These are phyloP conservation scores for Embiotoca jacksoni DNA, from an alignment of 2,113 vertebrate species.

Conservation along the genomic window DNA sequence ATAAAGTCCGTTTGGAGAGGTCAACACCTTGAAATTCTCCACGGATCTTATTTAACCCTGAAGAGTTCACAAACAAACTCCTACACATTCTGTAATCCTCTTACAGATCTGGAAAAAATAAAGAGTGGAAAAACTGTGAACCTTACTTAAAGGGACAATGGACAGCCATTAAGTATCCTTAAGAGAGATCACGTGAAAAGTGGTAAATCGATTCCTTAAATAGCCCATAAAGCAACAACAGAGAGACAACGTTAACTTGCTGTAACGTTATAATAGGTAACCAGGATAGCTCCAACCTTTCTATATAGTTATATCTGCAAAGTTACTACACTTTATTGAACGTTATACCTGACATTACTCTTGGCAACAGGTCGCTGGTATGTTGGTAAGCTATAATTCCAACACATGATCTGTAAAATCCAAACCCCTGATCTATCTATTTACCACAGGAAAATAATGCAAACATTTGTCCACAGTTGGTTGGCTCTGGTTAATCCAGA, in stretches of 20 bases:
- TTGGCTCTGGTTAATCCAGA: too few relatives aligned
- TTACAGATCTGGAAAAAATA: conserved; percentile 59
- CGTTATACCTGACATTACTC: background rate
- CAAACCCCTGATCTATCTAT: conserved; percentile 17
- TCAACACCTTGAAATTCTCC: conserved; percentile 8
- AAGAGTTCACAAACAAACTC: conserved; percentile 55
- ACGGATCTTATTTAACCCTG: conserved; percentile 3
- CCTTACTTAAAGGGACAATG: conserved; percentile 41
- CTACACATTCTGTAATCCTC: conserved; percentile 56
- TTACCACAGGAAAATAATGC: too few relatives aligned
- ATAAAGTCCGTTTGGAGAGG: background rate
- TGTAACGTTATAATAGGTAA: background rate
- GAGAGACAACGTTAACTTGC: background rate
- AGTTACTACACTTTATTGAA: background rate
- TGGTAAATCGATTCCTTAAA: conserved; percentile 20
- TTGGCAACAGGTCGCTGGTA: background rate
- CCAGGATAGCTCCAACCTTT: background rate
- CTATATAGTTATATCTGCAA: background rate
- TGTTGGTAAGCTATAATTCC: background rate
- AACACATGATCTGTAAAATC: conserved; percentile 52
- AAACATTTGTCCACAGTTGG: too few relatives aligned
- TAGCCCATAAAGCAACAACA: background rate
- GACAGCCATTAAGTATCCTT: conserved; percentile 37
- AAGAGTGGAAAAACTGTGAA: conserved; percentile 33
- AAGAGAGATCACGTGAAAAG: conserved; percentile 48